phyloP scores from a whole-genome alignment of 2,113 vertebrate species.

The Daboia siamensis region DNA sequence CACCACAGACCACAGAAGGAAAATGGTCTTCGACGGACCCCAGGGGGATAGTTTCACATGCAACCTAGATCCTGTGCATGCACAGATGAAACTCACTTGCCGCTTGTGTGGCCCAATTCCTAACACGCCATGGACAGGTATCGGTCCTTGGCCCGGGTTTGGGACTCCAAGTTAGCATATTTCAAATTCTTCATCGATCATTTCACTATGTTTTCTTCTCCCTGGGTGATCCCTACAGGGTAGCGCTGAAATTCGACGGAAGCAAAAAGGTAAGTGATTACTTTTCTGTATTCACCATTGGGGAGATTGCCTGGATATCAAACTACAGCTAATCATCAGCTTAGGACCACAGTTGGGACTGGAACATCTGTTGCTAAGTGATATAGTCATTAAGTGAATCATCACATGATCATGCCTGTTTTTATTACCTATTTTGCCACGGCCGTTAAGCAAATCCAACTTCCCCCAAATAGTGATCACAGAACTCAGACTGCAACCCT shows the following conservation, averaged over 20 bases:
- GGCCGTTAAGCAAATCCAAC: not conserved
- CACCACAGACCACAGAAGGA: too few relatives aligned
- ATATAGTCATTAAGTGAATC: too few relatives aligned
- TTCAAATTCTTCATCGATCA: not conserved
- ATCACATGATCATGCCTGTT: not conserved
- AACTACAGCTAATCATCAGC: not conserved
- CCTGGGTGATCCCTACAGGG: not conserved
- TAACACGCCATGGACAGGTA: too few relatives aligned
- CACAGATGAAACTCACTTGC: too few relatives aligned
- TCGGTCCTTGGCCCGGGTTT: too few relatives aligned
- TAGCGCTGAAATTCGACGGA: conserved; percentile 5
- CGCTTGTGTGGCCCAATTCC: too few relatives aligned
- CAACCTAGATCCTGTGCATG: too few relatives aligned
- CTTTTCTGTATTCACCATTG: accelerated
- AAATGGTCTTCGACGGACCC: too few relatives aligned
- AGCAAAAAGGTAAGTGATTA: conserved; percentile 48
- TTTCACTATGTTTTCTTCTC: accelerated
- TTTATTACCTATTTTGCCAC: not conserved
- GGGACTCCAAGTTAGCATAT: not conserved
- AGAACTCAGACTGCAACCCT: not conserved
- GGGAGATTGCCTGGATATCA: not conserved
- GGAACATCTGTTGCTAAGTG: not conserved
- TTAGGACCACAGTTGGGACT: not conserved
- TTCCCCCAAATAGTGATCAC: not conserved
- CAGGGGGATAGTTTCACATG: too few relatives aligned